phyloP scores from a whole-genome alignment of 2,797 vertebrate genomes.

The Tangara arthus region DNA sequence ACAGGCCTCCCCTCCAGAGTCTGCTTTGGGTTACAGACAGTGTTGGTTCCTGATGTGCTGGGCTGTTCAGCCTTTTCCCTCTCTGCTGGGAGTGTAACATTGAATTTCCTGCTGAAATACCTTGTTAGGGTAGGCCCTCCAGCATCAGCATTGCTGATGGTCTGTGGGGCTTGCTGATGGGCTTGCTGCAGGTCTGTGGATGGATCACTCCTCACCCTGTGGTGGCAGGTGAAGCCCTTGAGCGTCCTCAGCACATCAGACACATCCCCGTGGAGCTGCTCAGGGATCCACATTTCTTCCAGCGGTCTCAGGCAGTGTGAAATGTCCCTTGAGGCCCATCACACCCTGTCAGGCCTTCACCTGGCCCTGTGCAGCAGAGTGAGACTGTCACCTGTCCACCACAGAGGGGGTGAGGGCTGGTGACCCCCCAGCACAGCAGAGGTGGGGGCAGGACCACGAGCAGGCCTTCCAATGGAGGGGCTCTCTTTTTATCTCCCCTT shows the following conservation, averaged over 20 bases:
- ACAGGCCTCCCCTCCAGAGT: neutral
- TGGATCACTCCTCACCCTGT: accelerated
- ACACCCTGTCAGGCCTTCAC: neutral
- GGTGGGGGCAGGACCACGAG: neutral
- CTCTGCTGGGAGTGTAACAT: neutral
- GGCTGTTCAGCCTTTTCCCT: neutral
- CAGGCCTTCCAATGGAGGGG: neutral
- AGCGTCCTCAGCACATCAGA: accelerated
- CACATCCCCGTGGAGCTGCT: neutral
- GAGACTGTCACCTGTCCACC: neutral
- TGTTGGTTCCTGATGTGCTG: neutral
- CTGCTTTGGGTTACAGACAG: neutral
- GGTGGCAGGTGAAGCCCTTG: neutral
- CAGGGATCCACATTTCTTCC: neutral
- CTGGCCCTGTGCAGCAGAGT: neutral
- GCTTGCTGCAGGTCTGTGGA: neutral
- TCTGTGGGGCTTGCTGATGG: neutral
- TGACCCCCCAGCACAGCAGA: neutral
- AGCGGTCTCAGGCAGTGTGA: accelerated
- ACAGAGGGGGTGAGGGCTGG: neutral
- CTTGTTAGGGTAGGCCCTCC: neutral
- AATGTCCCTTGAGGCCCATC: accelerated
- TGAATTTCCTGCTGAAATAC: neutral
- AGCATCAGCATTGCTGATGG: accelerated
- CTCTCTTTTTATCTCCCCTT: accelerated